Base-by-base conservation (phyloP, 2,888 invertebrate genomes). In the Dasysyrphus tricinctus region DNA sequence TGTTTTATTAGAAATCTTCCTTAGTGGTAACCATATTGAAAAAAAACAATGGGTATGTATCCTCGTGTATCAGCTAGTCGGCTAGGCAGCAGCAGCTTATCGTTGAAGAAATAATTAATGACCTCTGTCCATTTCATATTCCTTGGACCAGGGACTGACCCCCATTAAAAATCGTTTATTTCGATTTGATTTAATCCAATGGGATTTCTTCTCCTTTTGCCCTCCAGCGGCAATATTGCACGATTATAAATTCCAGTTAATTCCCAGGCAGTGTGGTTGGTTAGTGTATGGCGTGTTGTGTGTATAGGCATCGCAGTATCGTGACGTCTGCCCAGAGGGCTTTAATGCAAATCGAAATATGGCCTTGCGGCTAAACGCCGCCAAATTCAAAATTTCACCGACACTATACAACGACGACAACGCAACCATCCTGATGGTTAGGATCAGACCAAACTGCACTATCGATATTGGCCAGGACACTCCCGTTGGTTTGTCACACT, bases 151-250 rank as follows among this genome's bases (percentile, higher is more conserved):
- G 39, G 14, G 69, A 51, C 69, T 54, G 54, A 29, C 69, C 54
- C 83, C 92, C 92, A 92, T 92, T 92, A 92, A 92, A 92, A 92
- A 92, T 91, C 92, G 92, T 92, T 92, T 92, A 92, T 91, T 92
- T 92, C 92, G 92, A 92, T 91, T 92, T 92, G 92, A 92, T 92
- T 92, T 92, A 92, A 92, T 92, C 92, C 92, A 91, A 91, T 90
- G 90, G 90, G 90, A 91, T 91, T 91, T 90, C 89, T 89, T 88
- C 72, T 82, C 70, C 51, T 78, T 74, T 77, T 80, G 81, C 73
- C 85, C 82, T 78, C 59, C 72, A 70, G 57, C 16, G 7, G 86
- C 86, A 86, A 82, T 82, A 86, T 86, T 86, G 86, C 59, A 89
- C 91, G 91, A 91, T 92, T 92, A 92, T 92, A 92, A 92, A 92